Conservation (phyloP, 2,888 invertebrate species). For the Morpho helenor region DNA sequence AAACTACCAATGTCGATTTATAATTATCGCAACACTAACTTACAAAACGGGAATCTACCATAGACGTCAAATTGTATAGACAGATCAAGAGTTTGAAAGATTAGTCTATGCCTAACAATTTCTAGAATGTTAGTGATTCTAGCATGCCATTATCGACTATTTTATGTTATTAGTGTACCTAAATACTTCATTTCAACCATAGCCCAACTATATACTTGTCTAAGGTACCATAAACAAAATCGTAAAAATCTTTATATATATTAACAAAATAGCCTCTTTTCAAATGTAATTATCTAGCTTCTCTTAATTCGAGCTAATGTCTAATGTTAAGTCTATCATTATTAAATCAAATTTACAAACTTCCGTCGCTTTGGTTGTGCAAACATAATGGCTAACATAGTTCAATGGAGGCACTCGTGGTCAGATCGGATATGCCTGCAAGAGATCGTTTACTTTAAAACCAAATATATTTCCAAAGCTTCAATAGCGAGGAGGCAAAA, state of each 20-base stretch:
- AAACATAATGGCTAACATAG: neutral
- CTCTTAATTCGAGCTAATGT: no score
- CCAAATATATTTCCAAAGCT: no score
- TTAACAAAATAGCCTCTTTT: neutral
- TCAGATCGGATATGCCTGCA: no score
- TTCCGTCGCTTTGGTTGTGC: neutral
- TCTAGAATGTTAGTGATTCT: slow-evolving; percentile 65
- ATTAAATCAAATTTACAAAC: no score
- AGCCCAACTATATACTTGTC: slow-evolving; percentile 58
- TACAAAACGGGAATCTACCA: slow-evolving; percentile 48
- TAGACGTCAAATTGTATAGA: slow-evolving; percentile 33
- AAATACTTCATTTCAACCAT: slow-evolving; percentile 55
- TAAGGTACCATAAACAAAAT: slow-evolving; percentile 47
- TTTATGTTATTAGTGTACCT: slow-evolving; percentile 43
- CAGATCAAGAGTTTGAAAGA: slow-evolving; percentile 26
- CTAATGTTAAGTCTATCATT: no score
- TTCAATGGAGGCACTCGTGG: no score
- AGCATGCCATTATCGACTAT: slow-evolving; percentile 66
- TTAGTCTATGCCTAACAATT: slow-evolving; percentile 32
- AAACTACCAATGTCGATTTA: slow-evolving; percentile 19
- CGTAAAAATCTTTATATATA: slow-evolving; percentile 6
- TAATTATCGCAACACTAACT: slow-evolving; percentile 54
- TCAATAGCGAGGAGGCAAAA: no score
- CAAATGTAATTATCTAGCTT: no score
- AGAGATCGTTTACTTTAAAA: no score